Evolutionary conservation across 2,888 invertebrate genomes (phyloP), one percentile per base, ranked within the genome.

Genomic region (Xanthia icteritia): DNA sequence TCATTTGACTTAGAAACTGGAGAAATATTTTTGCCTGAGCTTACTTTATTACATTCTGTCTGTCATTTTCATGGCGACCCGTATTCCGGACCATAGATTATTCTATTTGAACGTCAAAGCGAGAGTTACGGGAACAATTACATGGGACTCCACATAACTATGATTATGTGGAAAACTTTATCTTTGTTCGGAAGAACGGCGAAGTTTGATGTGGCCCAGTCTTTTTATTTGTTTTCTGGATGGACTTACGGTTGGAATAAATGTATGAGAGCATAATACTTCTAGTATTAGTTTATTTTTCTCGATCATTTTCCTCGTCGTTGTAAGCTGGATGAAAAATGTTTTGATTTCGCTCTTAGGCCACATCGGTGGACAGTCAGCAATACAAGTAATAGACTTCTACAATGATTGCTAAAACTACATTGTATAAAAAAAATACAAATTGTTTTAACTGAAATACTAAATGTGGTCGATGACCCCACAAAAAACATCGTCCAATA

Each of bases 191-290:
- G 63, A 71, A 79, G 75, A 51, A 84, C 74, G 76, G 45, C 48
- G 58, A 80, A 80, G 82, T 87, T 87, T 85, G 84, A 79, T 84
- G 70, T 65, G 68, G 67, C 51, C 61, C 65, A 60, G 79, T 60
- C 58, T 88, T 86, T 87, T 86, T 86, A 88, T 84, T 86, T 86
- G 84, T 84, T 81, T 71, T 67, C 61, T 72, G 31, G 58, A 77
- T 66, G 23, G 72, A 84, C 71, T 76, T 85, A 83, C 56, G 79
- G 79, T 67, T 23, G 51, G 71, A 86, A 86, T 83, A 86, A 72
- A 83, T 86, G 84, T 72, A 64, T 83, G 68, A 73, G 63, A 69
- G 20, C 69, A 70, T 79, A 73, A 84, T 79, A 79, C 66, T 75
- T 83, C 31, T 61, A 66, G 9, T 75, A 66, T 73, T 86, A 56